phyloP scores from a whole-genome alignment of 2,888 invertebrate species.

The Rhagonycha fulva region DNA sequence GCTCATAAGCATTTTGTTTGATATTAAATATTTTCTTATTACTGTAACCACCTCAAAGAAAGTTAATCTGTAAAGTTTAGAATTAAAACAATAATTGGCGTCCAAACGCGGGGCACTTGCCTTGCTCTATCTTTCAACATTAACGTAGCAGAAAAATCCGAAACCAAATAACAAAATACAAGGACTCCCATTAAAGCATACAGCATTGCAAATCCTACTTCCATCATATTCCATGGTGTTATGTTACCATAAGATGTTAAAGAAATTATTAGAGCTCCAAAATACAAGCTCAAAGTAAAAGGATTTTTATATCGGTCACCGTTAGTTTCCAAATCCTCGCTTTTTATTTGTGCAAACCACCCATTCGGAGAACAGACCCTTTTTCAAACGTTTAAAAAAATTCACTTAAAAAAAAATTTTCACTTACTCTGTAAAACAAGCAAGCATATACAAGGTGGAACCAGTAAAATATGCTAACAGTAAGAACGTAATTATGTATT shows the following conservation, averaged over 20 bases:
- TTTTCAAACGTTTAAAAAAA: neutral
- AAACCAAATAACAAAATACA: conserved; percentile 37
- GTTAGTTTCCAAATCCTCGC: neutral
- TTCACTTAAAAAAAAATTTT: neutral
- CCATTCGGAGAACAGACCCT: conserved; percentile 18
- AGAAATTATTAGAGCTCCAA: conserved; percentile 33
- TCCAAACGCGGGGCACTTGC: conserved; percentile 8
- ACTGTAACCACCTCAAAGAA: conserved; percentile 34
- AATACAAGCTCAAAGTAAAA: conserved; percentile 30
- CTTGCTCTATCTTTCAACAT: conserved; percentile 32
- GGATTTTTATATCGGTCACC: neutral
- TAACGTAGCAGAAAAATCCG: conserved; percentile 40
- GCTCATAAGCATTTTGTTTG: conserved; percentile 29
- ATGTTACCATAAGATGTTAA: conserved; percentile 34
- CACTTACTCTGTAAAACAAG: conserved; percentile 31
- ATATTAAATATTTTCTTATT: conserved; percentile 33
- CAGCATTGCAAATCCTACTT: conserved; percentile 22
- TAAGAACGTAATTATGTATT: conserved; percentile 33
- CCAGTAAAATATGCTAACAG: conserved; percentile 33
- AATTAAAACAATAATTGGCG: neutral
- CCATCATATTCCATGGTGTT: conserved; percentile 23
- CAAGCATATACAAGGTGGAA: conserved; percentile 30
- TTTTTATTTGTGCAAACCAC: conserved; percentile 14
- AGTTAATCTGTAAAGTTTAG: conserved; percentile 20
- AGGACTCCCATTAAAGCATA: conserved; percentile 33